Conservation (phyloP, 2,888 invertebrate genomes). For the Mechanitis messenoides region DNA sequence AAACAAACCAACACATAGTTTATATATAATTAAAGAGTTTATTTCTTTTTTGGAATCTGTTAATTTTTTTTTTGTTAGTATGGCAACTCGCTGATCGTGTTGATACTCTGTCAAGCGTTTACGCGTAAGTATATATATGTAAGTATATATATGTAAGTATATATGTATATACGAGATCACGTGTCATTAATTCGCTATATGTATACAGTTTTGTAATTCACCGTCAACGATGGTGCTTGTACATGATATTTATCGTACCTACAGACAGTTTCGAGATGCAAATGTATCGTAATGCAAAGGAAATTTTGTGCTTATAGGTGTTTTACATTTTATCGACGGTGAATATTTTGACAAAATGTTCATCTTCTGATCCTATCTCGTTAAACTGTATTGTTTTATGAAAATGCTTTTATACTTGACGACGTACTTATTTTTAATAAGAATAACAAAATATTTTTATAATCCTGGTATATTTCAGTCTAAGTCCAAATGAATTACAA, state of each 20-base stretch:
- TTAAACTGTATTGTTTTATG: conserved; percentile 4
- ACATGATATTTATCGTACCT: conserved; percentile 23
- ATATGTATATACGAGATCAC: background rate
- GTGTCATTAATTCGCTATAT: background rate
- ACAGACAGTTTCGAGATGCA: conserved; percentile 16
- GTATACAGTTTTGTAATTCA: conserved; percentile 15
- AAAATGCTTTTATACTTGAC: too few relatives aligned
- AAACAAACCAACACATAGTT: background rate
- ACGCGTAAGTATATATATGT: too few relatives aligned
- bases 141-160: too few relatives aligned
- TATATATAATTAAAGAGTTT: too few relatives aligned
- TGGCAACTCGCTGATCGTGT: too few relatives aligned
- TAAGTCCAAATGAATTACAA: background rate
- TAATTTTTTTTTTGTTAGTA: too few relatives aligned
- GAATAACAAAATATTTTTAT: background rate
- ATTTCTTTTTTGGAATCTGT: too few relatives aligned
- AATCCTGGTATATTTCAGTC: background rate
- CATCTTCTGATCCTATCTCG: conserved; percentile 22
- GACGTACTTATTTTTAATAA: too few relatives aligned
- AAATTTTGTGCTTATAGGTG: conserved; percentile 24
- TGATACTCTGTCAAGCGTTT: too few relatives aligned
- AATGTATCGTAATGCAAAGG: conserved; percentile 16
- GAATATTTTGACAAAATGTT: conserved; percentile 6
- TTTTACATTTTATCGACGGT: conserved; percentile 6
- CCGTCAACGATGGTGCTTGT: conserved; percentile 10